Base-by-base conservation (phyloP, 2,797 vertebrate species). In the Spinibarbus caldwelli region DNA sequence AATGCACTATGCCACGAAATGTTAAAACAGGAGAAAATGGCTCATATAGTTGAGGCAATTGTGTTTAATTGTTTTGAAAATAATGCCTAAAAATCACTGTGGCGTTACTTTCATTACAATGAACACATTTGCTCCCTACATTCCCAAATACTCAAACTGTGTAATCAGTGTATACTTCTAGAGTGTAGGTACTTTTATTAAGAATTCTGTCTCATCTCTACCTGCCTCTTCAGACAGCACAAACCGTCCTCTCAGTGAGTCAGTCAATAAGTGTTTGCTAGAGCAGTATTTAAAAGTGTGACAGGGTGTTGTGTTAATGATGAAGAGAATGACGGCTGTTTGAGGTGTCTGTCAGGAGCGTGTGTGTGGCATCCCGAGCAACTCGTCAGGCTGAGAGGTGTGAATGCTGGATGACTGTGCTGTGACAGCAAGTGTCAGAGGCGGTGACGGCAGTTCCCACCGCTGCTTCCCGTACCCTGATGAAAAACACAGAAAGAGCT, bases 351-450 rank as follows among this genome's bases (percentile, higher is more conserved):
- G 84, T 85, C 82, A 77, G 34, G 52, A 68, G 29, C 10, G 45
- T 49, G 77, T 34, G 36, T 38, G 36, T 38, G 36, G 73, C 71
- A 62, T 72, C 41, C 47, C 15, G 80, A 86, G 84, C 8, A 23
- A 67, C 86, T 83, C 71, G 23, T 86, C 86, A 87, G 73, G 59
- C 49, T 85, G 62, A 79, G 85, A 70, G 79, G 70, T 68, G 76
- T 14, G 64, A 49, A 45, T 82, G 70, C 52, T 59, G 29, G 52
- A 62, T 79, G 86, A 89, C 77, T 71, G 62, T 62, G 41, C 83
- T 78, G 67, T 84, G 87, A 87, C 87, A 88, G 86, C 78, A 17
- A 38, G 70, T 86, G 89, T 84, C 87, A 88, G 77, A 86, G 75
- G 43, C 52, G 68, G 77, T 85, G 85, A 86, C n/a, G 66, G 72